phyloP scores from a whole-genome alignment of 2,888 invertebrate species.

The Diaperis boleti region DNA sequence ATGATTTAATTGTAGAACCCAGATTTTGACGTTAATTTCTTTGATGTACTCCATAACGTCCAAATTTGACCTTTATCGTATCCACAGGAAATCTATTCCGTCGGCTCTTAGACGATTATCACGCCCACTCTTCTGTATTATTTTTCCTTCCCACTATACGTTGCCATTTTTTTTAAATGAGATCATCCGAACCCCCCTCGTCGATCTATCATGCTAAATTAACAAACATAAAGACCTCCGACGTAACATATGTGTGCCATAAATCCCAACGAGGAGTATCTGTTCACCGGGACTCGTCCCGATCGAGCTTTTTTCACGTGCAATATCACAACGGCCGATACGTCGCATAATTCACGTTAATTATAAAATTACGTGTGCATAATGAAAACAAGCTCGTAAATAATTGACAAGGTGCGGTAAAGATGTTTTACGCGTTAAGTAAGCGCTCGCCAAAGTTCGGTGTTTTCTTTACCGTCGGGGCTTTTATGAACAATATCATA shows the following conservation, averaged over 20 bases:
- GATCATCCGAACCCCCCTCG: slow-evolving; percentile 9
- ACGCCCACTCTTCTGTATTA: no score
- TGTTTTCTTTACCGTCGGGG: slow-evolving; percentile 33
- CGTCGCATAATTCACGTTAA: slow-evolving; percentile 51
- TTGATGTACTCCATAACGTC: no score
- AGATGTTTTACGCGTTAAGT: slow-evolving; percentile 50
- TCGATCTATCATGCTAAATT: slow-evolving; percentile 30
- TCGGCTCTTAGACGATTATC: no score
- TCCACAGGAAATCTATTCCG: no score
- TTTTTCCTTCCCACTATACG: no score
- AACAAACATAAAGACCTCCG: slow-evolving; percentile 30
- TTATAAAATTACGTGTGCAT: slow-evolving; percentile 53
- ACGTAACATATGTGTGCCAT: slow-evolving; percentile 26
- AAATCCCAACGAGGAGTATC: slow-evolving; percentile 34
- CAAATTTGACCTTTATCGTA: no score
- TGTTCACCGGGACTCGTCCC: slow-evolving; percentile 24
- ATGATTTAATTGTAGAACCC: no score
- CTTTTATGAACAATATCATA: slow-evolving; percentile 44
- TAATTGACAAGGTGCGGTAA: slow-evolving; percentile 53
- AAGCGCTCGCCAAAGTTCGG: slow-evolving; percentile 36
- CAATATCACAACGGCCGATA: slow-evolving; percentile 34
- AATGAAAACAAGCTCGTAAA: slow-evolving; percentile 52
- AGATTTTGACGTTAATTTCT: no score
- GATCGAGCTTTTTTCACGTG: background rate
- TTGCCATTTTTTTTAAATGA: slow-evolving; percentile 13